Percentiles rank a stretch among this genome's conserved stretches.
Evolutionary conservation across 2,888 invertebrate genomes (phyloP).

Genomic region (Boloria selene): DNA sequence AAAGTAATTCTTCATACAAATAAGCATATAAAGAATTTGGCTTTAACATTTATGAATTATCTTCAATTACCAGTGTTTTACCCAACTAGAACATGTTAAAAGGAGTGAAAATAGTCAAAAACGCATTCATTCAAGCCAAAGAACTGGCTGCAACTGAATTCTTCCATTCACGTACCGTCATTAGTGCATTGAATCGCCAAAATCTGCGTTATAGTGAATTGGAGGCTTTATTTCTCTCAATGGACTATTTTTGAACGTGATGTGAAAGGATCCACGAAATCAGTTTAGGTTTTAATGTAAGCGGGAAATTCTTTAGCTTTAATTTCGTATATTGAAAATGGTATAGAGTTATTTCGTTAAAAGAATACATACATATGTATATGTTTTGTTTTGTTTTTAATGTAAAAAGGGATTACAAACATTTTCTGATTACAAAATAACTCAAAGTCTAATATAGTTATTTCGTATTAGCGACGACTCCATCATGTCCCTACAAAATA

Average conservation of each 20-base stretch:
- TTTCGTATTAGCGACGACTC: too few relatives aligned
- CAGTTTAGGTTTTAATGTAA: slow-evolving; percentile 38
- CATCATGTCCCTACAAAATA: too few relatives aligned
- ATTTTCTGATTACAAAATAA: neutral
- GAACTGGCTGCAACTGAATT: slow-evolving; percentile 57
- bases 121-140: slow-evolving; percentile 46
- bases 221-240: slow-evolving; percentile 45
- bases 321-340: slow-evolving; percentile 36
- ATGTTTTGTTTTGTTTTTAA: slow-evolving; percentile 1
- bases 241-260: slow-evolving; percentile 38
- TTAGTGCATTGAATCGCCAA: slow-evolving; percentile 76
- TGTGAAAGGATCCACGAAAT: slow-evolving; percentile 39
- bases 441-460: too few relatives aligned
- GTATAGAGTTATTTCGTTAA: slow-evolving; percentile 19
- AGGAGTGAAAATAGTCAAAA: slow-evolving; percentile 51
- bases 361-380: neutral
- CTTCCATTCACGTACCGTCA: slow-evolving; percentile 65
- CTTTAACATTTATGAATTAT: slow-evolving; percentile 32
- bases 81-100: slow-evolving; percentile 41
- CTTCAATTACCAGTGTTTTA: slow-evolving; percentile 35
- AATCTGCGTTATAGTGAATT: slow-evolving; percentile 58
- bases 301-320: slow-evolving; percentile 32
- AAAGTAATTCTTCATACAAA: slow-evolving; percentile 15
- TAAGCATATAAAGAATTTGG: slow-evolving; percentile 18
- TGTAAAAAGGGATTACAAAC: slow-evolving; percentile 6